Conservation (phyloP, 1,140 invertebrate species). For the Choristoneura fumiferana region DNA sequence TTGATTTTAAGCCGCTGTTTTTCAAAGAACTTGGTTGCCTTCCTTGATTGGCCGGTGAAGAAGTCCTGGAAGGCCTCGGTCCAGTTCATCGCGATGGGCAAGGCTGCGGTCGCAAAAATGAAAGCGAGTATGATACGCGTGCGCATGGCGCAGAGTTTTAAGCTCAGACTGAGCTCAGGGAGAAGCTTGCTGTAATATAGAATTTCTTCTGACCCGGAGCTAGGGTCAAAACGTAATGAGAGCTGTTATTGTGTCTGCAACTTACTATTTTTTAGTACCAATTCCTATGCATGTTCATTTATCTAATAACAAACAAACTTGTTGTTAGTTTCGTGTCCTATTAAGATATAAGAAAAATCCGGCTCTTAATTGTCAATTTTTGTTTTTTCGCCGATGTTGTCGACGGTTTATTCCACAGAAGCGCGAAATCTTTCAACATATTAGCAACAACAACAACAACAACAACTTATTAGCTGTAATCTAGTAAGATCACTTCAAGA, state of each 20-base stretch:
- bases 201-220: slow-evolving; percentile 14
- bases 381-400: background rate
- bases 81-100: background rate
- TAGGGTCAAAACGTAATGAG: slow-evolving; percentile 14
- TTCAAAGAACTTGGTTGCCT: slow-evolving; percentile 42
- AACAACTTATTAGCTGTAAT: too few species aligned
- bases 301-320: slow-evolving; percentile 2
- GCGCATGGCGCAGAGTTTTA: slow-evolving; percentile 7
- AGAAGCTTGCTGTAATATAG: slow-evolving; percentile 8
- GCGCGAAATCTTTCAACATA: too few species aligned
- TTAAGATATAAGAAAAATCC: background rate
- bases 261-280: background rate
- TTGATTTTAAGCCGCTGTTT: slow-evolving; percentile 46
- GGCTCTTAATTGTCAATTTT: background rate
- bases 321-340: background rate
- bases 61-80: slow-evolving; percentile 9
- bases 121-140: background rate
- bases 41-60: slow-evolving; percentile 22
- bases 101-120: background rate
- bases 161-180: slow-evolving; percentile 11
- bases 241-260: slow-evolving; percentile 14
- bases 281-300: background rate
- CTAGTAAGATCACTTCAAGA: too few species aligned
- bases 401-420: too few species aligned
- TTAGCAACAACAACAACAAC: too few species aligned